Conservation (phyloP, 64 coral and sea anemone species). For the Astreopora myriophthalma region DNA sequence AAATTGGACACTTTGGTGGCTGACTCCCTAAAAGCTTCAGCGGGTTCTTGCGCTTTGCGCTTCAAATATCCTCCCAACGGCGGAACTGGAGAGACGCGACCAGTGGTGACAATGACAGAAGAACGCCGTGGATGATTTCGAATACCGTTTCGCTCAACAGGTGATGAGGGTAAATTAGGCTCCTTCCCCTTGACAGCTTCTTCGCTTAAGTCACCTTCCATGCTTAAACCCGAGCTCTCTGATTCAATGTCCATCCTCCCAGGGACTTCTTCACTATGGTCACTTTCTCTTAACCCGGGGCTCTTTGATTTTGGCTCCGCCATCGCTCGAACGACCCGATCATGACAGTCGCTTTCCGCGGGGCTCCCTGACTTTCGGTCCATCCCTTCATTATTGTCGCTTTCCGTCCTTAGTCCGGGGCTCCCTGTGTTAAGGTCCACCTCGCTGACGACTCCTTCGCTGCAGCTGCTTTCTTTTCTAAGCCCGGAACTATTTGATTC, state of each 20-base stretch:
- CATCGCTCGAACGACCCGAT: not conserved
- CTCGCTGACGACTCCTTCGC: not conserved
- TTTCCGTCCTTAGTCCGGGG: not conserved
- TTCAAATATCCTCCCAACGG: not conserved
- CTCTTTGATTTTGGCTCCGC: not conserved
- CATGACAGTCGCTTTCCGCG: not conserved
- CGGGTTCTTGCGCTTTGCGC: not conserved
- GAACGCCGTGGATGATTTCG: not conserved
- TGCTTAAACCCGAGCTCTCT: not conserved
- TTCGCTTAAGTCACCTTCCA: not conserved
- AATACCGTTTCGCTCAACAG: not conserved
- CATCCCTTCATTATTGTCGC: not conserved
- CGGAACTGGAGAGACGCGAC: not conserved
- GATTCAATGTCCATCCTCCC: too few relatives aligned
- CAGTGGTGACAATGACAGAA: constrained; percentile 19
- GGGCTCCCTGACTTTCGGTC: not conserved
- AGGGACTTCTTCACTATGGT: not conserved
- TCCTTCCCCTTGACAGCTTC: not conserved
- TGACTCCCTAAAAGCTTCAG: not conserved
- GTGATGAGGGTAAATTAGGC: not conserved
- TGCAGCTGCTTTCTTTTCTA: not conserved
- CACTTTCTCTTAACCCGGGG: not conserved
- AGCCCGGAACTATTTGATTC: not conserved
- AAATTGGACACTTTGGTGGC: not conserved
- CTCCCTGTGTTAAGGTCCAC: not conserved